Evolutionary conservation across 2,888 invertebrate species (phyloP), one percentile per base, ranked within the genome.

Genomic region (Cephonodes hylas): DNA sequence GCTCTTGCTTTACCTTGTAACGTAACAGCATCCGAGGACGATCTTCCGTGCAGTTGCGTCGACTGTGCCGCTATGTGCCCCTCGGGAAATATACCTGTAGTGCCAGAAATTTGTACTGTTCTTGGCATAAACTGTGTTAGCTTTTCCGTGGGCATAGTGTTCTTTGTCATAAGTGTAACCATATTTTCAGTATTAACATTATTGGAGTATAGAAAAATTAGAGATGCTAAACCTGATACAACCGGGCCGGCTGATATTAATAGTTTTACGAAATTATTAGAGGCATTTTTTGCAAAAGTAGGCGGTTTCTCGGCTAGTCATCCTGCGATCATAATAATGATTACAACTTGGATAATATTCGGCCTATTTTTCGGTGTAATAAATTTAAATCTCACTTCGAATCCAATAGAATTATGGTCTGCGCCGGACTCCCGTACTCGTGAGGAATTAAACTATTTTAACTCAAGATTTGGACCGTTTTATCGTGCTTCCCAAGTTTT

Each of bases 331-430:
- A 93, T 96, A 1, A 83, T 97, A 15, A 93, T 95, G 74, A 63
- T 95, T 7, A 93, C 94, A 23, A 93, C 95, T 0, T 94, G 96
- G 90, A 62, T 95, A 44, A 73, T 73, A 3, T 86, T 95, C 6
- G 91, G 89, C 0, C 86, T 97, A 63, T 89, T 94, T 3, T 94
- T 93, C 68, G 98, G 98, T n/a, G 90, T 95, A 8, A 63, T 90
- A 0, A 90, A 90, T 61, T 84, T 98, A 67, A 85, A 94, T 64
- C 93, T 99, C 0, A 98, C 97, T 0, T 95, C 97, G 0, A 95
- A 98, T 82, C 99, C 99, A 0, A 95, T 98, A 1, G 96, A 99
- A 81, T 93, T 99, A 46, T 99, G 99, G 99, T 97, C 99, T 0
- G 93, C 97, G 0, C 96, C 97, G 1, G 86, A 93, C 25, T 98